These are phyloP conservation scores for Dasyurus viverrinus DNA, from an alignment of 2,113 vertebrate species.

Conservation along the genomic window DNA sequence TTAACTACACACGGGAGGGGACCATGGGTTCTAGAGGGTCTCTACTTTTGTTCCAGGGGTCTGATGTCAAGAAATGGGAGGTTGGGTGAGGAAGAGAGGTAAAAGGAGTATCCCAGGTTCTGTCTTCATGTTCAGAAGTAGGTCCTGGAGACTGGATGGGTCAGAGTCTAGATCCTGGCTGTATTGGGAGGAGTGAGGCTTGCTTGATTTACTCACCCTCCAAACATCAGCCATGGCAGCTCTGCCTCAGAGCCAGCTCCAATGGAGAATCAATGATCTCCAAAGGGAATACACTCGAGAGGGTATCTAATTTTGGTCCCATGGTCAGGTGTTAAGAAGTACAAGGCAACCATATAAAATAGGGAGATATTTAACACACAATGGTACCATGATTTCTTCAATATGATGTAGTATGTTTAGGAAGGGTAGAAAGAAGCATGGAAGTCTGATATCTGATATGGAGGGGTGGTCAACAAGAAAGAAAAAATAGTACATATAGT, in stretches of 20 bases:
- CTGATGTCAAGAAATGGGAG: neutral
- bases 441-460: neutral
- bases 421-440: neutral
- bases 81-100: neutral
- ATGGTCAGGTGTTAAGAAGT: neutral
- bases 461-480: neutral
- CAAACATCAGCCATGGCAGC: neutral
- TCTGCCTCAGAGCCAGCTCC: neutral
- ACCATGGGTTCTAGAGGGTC: neutral
- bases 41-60: neutral
- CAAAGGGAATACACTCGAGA: neutral
- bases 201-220: neutral
- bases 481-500: neutral
- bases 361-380: neutral
- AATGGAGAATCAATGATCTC: neutral
- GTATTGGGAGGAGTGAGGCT: neutral
- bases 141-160: neutral
- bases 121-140: neutral
- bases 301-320: neutral
- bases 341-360: neutral
- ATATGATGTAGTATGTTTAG: neutral
- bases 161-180: neutral
- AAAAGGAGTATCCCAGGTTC: neutral
- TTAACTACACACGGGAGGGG: neutral
- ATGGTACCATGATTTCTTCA: neutral